A percentile compares a stretch with the other conserved stretches of the same genome.
Conservation (phyloP, 1,140 invertebrate genomes). For the Euschistus heros region DNA sequence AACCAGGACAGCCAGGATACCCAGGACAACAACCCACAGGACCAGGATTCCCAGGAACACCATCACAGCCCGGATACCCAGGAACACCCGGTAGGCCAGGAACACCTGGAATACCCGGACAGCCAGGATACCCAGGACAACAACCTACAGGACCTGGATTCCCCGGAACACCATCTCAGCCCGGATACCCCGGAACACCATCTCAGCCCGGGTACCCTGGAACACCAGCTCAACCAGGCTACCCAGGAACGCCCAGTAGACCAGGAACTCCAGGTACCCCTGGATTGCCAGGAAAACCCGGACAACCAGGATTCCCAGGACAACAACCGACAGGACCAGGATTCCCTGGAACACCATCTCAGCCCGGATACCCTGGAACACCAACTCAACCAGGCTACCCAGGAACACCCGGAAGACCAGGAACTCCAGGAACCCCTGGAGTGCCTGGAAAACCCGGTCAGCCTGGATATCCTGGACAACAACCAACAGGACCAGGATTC, state of each 20-base stretch:
- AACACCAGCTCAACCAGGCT: constrained; percentile 28
- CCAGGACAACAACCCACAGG: constrained; percentile 29
- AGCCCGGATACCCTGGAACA: constrained; percentile 26
- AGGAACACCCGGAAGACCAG: constrained; percentile 31
- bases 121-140: constrained; percentile 28
- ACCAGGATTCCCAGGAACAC: constrained; percentile 26
- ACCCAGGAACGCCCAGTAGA: constrained; percentile 30
- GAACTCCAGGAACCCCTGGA: constrained; percentile 33
- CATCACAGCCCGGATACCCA: constrained; percentile 28
- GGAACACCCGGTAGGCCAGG: constrained; percentile 23
- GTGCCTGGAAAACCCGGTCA: too few species aligned
- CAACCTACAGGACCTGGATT: constrained; percentile 23
- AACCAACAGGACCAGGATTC: constrained; percentile 25
- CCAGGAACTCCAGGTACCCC: constrained; percentile 26
- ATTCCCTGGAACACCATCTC: constrained; percentile 23
- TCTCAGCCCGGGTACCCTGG: constrained; percentile 26
- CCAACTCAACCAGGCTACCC: constrained; percentile 28
- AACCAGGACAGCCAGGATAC: constrained; percentile 27
- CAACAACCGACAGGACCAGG: constrained; percentile 29
- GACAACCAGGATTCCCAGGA: constrained; percentile 28
- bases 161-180: constrained; percentile 28
- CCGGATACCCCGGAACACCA: constrained; percentile 27
- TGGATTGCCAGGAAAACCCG: constrained; percentile 21
- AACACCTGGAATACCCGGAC: constrained; percentile 29
- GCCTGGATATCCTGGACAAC: constrained; percentile 24